Evolutionary conservation across 1,140 invertebrate genomes (phyloP), one percentile per base, ranked within the genome.

Genomic region (Glossosoma conforme): DNA sequence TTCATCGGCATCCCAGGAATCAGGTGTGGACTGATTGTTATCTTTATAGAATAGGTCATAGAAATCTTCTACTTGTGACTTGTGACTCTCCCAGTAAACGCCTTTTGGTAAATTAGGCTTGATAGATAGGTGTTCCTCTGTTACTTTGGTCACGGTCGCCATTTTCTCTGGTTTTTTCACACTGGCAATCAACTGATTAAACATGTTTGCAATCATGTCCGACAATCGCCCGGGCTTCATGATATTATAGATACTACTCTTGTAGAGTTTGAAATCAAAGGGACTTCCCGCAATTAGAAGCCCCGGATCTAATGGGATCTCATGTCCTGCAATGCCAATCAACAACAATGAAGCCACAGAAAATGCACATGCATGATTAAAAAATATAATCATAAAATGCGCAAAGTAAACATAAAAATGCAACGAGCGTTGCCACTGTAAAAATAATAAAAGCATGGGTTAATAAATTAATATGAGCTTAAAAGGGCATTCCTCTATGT

Each of bases 321-420:
- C 67, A 65, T 67, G 63, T 66, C 70, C 72, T 74, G 70, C 66
- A 73, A 70, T 68, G 70, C 62, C 61, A 68, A 72, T 69, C 54
- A 50, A 56, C 54, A 56, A 59, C 44, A 56, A 59, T 59, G 45
- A 56, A 56, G 58, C 58, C 30, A 60, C 46, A 52, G 40, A 59
- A 51, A 59, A 56, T 59, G 54, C 44, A 52, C 50, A 56, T 56
- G 54, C 57, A 45, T 49, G 32, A 14, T 47, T 17, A 43, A 44
- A 33, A 40, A 38, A 54, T 44, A 28, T 49, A 47, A 48, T 21
- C 15, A 48, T 48, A 13, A 54, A 49, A 35, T 49, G 21, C 37
- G 38, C 35, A 15, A 33, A 13, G n/a, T 37, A 47, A 33, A 47
- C 33, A 47, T 45, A 33, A 45, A 33, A 41, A 30, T 47, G 44